Conservation (phyloP, 2,888 invertebrate genomes). For the Erebia aethiops region DNA sequence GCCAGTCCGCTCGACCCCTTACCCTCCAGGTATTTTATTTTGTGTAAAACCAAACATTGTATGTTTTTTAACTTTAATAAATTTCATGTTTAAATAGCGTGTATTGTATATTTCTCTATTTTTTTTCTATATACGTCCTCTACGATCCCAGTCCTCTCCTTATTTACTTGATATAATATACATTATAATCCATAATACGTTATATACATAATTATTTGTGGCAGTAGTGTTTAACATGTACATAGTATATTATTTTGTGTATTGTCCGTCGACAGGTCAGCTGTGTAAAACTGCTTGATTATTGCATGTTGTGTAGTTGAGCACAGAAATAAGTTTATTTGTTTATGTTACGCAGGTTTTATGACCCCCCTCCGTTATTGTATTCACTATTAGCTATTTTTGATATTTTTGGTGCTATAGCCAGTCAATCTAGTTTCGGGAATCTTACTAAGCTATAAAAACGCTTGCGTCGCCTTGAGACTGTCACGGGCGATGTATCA, state of each 20-base stretch:
- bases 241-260: constrained; percentile 66
- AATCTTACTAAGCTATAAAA: constrained; percentile 42
- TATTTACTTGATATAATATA: constrained; percentile 72
- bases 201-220: constrained; percentile 68
- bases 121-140: constrained; percentile 70
- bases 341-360: constrained; percentile 73
- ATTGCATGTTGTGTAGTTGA: constrained; percentile 78
- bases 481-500: constrained; percentile 32
- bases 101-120: constrained; percentile 82
- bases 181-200: constrained; percentile 62
- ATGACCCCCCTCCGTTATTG: constrained; percentile 64
- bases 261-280: constrained; percentile 68
- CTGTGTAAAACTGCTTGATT: constrained; percentile 68
- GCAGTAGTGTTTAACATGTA: constrained; percentile 73
- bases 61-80: constrained; percentile 82
- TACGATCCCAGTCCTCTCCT: constrained; percentile 66
- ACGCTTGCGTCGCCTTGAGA: constrained; percentile 30
- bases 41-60: constrained; percentile 80
- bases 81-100: constrained; percentile 82
- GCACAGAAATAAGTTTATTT: constrained; percentile 73
- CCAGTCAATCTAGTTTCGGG: constrained; percentile 57
- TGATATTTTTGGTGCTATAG: constrained; percentile 65
- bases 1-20: constrained; percentile 55
- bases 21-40: constrained; percentile 81
- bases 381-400: constrained; percentile 58